Evolutionary conservation across 2,888 invertebrate species (phyloP), one percentile per base, ranked within the genome.

Genomic region (Protonemura montana): DNA sequence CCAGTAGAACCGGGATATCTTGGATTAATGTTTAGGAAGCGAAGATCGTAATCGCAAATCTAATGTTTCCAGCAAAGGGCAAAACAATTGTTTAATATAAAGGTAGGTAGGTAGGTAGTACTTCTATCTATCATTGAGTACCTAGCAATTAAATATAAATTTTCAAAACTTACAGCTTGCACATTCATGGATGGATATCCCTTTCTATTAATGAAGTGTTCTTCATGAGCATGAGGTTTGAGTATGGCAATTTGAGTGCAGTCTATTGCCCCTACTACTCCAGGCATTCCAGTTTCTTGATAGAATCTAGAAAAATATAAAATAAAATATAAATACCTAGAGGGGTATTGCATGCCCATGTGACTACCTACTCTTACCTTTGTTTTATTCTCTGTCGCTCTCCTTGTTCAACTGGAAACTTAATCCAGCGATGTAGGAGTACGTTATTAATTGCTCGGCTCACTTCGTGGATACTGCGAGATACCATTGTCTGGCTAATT

Each of bases 221-320:
- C 83, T 76, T 83, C 83, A 76, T 86, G 59, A 25, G 76, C n/a
- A 10, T 28, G 25, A 13, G 86, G 86, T n/a, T 76, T 16, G 16
- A 86, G 59, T 16, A 86, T 41, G 27, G 82, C 59, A 13, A 88
- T 78, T 77, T 86, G 87, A 13, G 88, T 88, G 77, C 88, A 88
- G 78, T 88, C 88, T 26, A 88, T 86, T 13, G 88, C 88, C 42
- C 88, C 88, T 76, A 88, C 87, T 35, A 86, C 87, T 29, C 87
- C 87, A 0, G 82, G 85, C 29, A 87, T 76, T 25, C 82, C 82
- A 13, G 76, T 83, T 6, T 29, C 35, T 86, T 83, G 83, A 29
- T 59, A 86, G 76, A 86, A 86, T 35, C 86, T 86, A 35, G 28
- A 82, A 82, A 6, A 82, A 30, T 30, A n/a, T 28, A 29, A 13